Conservation (phyloP, 2,113 vertebrate genomes). For the Thermophis baileyi region DNA sequence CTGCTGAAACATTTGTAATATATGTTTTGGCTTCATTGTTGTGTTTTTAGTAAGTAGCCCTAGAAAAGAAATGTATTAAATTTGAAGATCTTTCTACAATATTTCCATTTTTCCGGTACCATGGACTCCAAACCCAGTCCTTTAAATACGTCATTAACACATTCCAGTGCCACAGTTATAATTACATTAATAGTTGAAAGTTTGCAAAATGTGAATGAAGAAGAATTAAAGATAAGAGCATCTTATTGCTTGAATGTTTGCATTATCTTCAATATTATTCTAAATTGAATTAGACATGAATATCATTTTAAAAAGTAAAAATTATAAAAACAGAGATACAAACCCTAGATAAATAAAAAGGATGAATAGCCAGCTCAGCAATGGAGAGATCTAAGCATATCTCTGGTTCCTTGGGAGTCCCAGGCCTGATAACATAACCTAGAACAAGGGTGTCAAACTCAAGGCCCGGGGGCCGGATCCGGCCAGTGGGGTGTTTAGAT, state of each 20-base stretch:
- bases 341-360: too few species aligned
- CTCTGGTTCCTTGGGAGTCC: too few species aligned
- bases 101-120: neutral
- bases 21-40: too few species aligned
- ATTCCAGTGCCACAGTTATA: neutral
- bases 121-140: neutral
- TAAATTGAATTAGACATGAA: neutral
- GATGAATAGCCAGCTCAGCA: too few species aligned
- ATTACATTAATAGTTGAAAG: neutral
- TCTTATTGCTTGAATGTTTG: neutral
- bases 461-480: too few species aligned
- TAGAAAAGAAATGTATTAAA: neutral
- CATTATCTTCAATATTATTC: neutral
- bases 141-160: neutral
- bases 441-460: too few species aligned
- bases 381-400: too few species aligned
- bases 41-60: neutral
- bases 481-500: too few species aligned
- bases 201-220: neutral
- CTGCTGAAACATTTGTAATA: neutral
- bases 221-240: neutral
- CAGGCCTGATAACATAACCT: too few species aligned
- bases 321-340: too few species aligned
- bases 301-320: too few species aligned
- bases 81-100: neutral